Evolutionary conservation across 2,113 vertebrate species (phyloP), one percentile per base, ranked within the genome.

Genomic region (Cyrtonyx montezumae): DNA sequence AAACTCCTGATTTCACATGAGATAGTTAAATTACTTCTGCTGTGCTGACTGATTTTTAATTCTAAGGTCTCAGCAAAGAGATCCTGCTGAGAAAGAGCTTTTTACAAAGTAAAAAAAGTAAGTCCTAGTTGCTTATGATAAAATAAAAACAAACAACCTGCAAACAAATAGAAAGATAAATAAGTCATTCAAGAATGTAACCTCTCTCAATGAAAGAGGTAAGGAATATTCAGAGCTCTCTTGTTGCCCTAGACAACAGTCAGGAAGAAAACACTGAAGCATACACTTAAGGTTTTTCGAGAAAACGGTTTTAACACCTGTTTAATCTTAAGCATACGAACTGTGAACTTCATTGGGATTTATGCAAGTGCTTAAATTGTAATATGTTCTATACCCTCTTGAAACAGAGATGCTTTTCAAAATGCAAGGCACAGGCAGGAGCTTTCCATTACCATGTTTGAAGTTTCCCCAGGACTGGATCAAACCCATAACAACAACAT

Each of bases 221-320:
- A 86, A 79, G 55, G 51, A 77, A 87, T 53, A 37, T 78, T 89
- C 87, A 85, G 73, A 75, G 46, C 63, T 87, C 93, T 89, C 75
- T 70, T 90, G 65, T 91, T 96, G 63, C 61, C 71, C 26, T 78
- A 66, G 91, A 68, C 34, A 82, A 36, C 22, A 36, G 34, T 46
- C 49, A 46, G 46, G n/a, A 5, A 51, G 36, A 34, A 32, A 40
- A 34, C 32, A 88, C 32, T 87, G 79, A 85, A 91, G 11, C 25
- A 83, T 21, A 65, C 3, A n/a, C 25, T 70, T 59, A 10, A 63
- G 62, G 69, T 6, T 30, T 77, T 82, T 89, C 43, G 78, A 76
- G 71, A n/a, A 81, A 79, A 77, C 8, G 6, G 23, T 48, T 90
- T 88, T 87, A 87, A 65, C 67, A 88, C 32, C 56, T 84, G 40